Conservation (phyloP, 1,140 invertebrate species). For the Nymphalis io region DNA sequence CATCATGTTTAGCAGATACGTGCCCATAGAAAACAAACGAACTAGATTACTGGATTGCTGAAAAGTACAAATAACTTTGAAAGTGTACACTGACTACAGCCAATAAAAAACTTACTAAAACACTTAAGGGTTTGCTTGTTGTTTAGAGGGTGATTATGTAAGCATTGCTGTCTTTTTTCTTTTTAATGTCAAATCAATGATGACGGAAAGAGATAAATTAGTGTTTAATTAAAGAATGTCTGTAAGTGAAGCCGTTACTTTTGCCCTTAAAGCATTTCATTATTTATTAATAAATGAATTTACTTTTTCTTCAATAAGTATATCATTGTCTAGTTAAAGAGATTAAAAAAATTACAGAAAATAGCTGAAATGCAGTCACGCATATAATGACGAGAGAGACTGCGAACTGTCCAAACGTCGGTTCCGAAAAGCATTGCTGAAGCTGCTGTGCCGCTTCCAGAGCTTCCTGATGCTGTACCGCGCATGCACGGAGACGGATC, state of each 20-base stretch:
- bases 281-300: too few relatives aligned
- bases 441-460: slow-evolving; percentile 59
- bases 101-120: too few relatives aligned
- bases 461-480: slow-evolving; percentile 61
- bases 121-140: too few relatives aligned
- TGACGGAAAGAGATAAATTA: too few relatives aligned
- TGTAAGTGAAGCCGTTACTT: too few relatives aligned
- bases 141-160: too few relatives aligned
- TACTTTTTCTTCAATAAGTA: too few relatives aligned
- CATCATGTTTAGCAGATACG: slow-evolving; percentile 76
- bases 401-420: slow-evolving; percentile 76
- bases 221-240: too few relatives aligned
- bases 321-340: too few relatives aligned
- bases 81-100: neutral
- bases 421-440: slow-evolving; percentile 72
- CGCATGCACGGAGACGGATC: slow-evolving; percentile 47
- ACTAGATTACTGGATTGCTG: slow-evolving; percentile 57
- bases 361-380: slow-evolving; percentile 78
- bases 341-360: slow-evolving; percentile 56
- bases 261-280: too few relatives aligned
- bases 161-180: too few relatives aligned
- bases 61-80: slow-evolving; percentile 29
- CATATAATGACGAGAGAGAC: slow-evolving; percentile 81
- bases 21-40: slow-evolving; percentile 48
- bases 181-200: too few relatives aligned